Evolutionary conservation across 2,797 vertebrate genomes (phyloP), one percentile per base, ranked within the genome.

Genomic region (Erethizon dorsatum): DNA sequence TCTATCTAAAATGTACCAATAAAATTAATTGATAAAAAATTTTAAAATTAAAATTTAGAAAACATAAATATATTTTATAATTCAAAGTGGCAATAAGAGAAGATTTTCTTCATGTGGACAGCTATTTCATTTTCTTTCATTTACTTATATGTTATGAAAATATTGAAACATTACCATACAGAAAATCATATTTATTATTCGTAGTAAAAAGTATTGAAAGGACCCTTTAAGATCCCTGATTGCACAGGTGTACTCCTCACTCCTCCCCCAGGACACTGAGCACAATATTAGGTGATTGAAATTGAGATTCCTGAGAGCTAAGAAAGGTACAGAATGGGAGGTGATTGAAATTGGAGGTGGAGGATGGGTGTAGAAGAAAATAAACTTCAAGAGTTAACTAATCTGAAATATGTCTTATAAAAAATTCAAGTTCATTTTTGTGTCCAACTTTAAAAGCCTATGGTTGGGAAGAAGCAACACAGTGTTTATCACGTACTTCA

Each of bases 41-140:
- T 63, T 63, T 31, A 73, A 92, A n/a, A 73, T 15, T 59, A 75
- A 50, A 88, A 83, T 91, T 93, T 91, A 67, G 47, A 28, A 80
- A 90, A 83, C 17, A 83, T 61, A 61, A 88, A 22, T 73, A 50
- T 52, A 6, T 37, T 37, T 90, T 78, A 26, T 52, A 86, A 85
- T 83, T 97, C 26, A 69, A 89, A 83, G 90, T 20, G 12, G 2
- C 63, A 90, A 20, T 26, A n/a, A 83, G 61, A 89, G 13, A 83
- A 79, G 20, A 63, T 65, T 65, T n/a, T 83, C 24, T 93, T 78
- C 33, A 26, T 65, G 18, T 77, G 79, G 33, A 82, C 1, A 89
- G 26, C 47, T 83, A 41, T 24, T 91, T 63, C 47, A 33, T 82
- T 83, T 93, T 45, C 28, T 47, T 69, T 83, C 11, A 33, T 33